Evolutionary conservation across 2,113 vertebrate genomes (phyloP).

Genomic region (Atrichornis clamosus): DNA sequence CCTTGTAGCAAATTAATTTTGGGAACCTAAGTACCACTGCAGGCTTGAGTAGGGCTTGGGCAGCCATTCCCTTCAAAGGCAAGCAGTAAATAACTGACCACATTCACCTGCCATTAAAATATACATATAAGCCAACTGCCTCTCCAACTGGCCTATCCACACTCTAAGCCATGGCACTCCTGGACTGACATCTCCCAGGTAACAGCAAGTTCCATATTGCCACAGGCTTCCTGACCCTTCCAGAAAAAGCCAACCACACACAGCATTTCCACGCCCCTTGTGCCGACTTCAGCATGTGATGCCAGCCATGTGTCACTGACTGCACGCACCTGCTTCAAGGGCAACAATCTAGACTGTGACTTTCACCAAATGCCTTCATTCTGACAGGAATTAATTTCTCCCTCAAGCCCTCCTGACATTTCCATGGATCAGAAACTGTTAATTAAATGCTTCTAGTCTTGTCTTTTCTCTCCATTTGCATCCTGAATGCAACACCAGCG

Average conservation of each 20-base stretch:
- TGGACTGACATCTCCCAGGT: not conserved
- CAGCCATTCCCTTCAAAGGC: not conserved
- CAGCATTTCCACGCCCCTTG: not conserved
- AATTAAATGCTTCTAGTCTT: not conserved
- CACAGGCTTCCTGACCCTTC: not conserved
- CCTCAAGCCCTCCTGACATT: not conserved
- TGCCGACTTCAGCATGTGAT: not conserved
- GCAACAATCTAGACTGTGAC: not conserved
- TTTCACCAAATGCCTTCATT: not conserved
- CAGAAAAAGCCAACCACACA: not conserved
- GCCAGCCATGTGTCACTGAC: not conserved
- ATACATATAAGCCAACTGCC: not conserved
- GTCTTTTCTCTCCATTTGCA: not conserved
- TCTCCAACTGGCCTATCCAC: not conserved
- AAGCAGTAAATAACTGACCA: not conserved
- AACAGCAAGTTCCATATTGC: not conserved
- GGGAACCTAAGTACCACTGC: not conserved
- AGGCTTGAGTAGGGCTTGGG: not conserved
- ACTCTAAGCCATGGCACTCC: not conserved
- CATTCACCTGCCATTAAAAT: not conserved
- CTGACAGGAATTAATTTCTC: not conserved
- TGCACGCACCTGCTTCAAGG: not conserved
- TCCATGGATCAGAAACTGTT: not conserved
- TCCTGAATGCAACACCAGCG: not conserved
- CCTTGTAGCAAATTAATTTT: not conserved